phyloP scores from a whole-genome alignment of 2,113 vertebrate species.

The Oreochromis aureus region DNA sequence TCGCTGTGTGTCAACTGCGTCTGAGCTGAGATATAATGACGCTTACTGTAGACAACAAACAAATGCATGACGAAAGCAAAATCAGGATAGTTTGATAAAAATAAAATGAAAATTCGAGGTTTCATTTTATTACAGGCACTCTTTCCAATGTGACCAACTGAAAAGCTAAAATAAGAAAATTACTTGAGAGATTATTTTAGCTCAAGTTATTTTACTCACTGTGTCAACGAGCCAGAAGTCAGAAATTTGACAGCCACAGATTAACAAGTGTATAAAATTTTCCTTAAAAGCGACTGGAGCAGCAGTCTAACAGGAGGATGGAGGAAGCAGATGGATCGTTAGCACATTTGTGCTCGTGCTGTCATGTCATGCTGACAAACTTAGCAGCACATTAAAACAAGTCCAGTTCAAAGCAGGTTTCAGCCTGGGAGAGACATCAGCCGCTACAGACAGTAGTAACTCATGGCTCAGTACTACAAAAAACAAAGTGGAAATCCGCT shows the following conservation, averaged over 20 bases:
- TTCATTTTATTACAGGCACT: background rate
- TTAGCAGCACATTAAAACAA: background rate
- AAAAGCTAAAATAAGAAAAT: background rate
- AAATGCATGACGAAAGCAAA: background rate
- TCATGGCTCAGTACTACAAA: background rate
- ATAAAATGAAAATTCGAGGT: background rate
- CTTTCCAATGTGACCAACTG: background rate
- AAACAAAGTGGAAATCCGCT: background rate
- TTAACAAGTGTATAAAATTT: background rate
- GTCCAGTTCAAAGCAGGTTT: background rate
- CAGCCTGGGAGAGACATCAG: background rate
- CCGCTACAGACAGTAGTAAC: background rate
- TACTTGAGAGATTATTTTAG: background rate
- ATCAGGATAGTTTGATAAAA: accelerated
- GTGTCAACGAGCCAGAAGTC: background rate
- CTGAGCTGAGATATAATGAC: background rate
- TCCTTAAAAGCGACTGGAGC: background rate
- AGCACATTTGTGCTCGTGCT: background rate
- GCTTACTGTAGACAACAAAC: background rate
- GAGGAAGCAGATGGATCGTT: background rate
- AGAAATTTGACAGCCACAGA: background rate
- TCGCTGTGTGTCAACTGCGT: background rate
- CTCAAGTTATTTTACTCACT: background rate
- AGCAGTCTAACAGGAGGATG: background rate
- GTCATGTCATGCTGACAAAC: background rate